Conservation (phyloP, 2,888 invertebrate species). For the Chloromyia formosa region DNA sequence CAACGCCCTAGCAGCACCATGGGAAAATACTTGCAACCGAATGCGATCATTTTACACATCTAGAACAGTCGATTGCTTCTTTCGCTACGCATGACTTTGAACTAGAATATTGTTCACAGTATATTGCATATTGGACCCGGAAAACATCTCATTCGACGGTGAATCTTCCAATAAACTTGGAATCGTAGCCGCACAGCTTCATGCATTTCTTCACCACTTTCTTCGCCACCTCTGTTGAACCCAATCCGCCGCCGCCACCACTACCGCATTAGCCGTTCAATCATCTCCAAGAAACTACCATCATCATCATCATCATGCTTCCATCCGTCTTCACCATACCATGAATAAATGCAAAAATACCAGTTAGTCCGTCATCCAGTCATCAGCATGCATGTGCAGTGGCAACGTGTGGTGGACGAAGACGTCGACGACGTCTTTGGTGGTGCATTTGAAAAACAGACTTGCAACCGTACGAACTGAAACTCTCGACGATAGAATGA, state of each 20-base stretch:
- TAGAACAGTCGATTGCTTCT: conserved; percentile 9
- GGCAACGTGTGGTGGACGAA: background rate
- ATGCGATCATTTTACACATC: background rate
- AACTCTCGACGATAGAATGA: background rate
- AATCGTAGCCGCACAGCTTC: background rate
- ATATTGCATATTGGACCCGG: background rate
- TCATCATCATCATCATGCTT: background rate
- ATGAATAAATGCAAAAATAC: conserved; percentile 33
- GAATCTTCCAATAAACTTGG: background rate
- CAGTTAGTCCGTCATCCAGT: conserved; percentile 36
- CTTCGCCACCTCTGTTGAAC: conserved; percentile 13
- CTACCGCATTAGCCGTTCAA: background rate
- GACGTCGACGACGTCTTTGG: too few species aligned
- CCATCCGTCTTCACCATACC: background rate
- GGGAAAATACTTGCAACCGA: background rate
- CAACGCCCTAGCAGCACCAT: background rate
- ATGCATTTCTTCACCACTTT: conserved; percentile 21
- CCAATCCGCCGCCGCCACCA: background rate
- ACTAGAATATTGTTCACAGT: conserved; percentile 13
- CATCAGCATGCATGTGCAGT: conserved; percentile 14
- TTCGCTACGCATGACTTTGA: conserved; percentile 5
- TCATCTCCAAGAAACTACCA: conserved; percentile 12
- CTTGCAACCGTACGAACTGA: background rate
- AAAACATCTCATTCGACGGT: background rate
- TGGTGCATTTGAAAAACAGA: too few species aligned